Evolutionary conservation across 2,113 vertebrate species (phyloP).

Genomic region (Synodontis membranacea): DNA sequence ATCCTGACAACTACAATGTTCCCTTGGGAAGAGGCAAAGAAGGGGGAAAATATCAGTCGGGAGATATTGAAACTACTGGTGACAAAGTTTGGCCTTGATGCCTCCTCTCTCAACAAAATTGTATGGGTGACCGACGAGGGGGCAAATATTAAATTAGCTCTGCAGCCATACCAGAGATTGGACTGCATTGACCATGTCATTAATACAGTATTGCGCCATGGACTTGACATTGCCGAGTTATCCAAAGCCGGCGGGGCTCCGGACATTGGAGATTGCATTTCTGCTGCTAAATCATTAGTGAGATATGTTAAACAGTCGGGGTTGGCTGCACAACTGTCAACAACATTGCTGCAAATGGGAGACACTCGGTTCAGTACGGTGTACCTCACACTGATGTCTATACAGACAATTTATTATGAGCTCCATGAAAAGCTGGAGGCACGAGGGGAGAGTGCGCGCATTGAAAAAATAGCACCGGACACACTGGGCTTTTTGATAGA

Average conservation of each 20-base stretch:
- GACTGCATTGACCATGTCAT: slow-evolving; percentile 15
- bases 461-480: slow-evolving; percentile 22
- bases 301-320: slow-evolving; percentile 19
- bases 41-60: slow-evolving; percentile 10
- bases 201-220: no score
- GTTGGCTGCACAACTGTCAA: slow-evolving; percentile 27
- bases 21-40: not conserved
- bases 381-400: slow-evolving; percentile 21
- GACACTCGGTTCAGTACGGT: slow-evolving; percentile 26
- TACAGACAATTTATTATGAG: slow-evolving; percentile 25
- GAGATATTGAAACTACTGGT: slow-evolving; percentile 25
- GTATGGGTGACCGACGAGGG: no score
- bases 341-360: slow-evolving; percentile 18
- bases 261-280: no score
- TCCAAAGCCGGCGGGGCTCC: no score
- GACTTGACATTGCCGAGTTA: no score
- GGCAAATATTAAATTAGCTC: no score
- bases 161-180: no score
- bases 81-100: slow-evolving; percentile 17
- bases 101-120: slow-evolving; percentile 16
- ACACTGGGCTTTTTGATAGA: slow-evolving; percentile 33
- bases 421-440: slow-evolving; percentile 29
- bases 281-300: no score
- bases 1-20: no score
- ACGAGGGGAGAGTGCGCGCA: slow-evolving; percentile 1